Base-by-base conservation (phyloP, 2,888 invertebrate species). In the Lasioglossum leucozonium region DNA sequence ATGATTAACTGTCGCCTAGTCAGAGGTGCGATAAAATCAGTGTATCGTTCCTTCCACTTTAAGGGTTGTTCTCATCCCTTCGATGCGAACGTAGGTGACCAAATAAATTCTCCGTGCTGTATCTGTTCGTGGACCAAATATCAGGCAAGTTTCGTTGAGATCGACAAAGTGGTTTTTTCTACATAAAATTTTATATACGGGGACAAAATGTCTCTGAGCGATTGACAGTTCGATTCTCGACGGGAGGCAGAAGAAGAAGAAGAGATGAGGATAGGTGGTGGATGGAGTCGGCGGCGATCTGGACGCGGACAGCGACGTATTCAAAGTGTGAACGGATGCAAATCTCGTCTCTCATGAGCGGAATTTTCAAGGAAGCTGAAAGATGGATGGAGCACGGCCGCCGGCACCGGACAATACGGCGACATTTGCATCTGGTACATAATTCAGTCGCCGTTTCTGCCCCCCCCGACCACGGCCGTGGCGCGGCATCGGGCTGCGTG, bases 241-340 rank as follows among this genome's bases (percentile, higher is more conserved):
- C 11, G 30, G 16, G 30, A 30, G 62, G 16, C 0, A 10, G n/a
- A 51, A 22, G 51, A 51, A n/a, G 51, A 51, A 5, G 30, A 26
- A 2, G 30, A 62, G 16, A 16, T 13, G 26, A 5, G 30, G 16
- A 2, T 16, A 62, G 16, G 26, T 13, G 26, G 18, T 18, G 51
- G 62, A 30, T 62, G 30, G 16, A 30, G 30, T 30, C 30, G 62
- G 62, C 30, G 62, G 18, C 72, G 51, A 58, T 72, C 77, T 16
- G 40, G 77, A n/a, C 67, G 82, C 85, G 82, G 84, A 81, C 88
- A 73, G 78, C 87, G 84, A 84, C 85, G 89, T 89, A 90, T 90
- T 90, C 89, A 88, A 93, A 92, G 93, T 92, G 93, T 91, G 93
- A 93, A 92, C 93, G 92, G 92, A 94, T 94, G 94, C 92, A 94